Conservation (phyloP, 1,140 invertebrate genomes). For the Oryctes rhinoceros region DNA sequence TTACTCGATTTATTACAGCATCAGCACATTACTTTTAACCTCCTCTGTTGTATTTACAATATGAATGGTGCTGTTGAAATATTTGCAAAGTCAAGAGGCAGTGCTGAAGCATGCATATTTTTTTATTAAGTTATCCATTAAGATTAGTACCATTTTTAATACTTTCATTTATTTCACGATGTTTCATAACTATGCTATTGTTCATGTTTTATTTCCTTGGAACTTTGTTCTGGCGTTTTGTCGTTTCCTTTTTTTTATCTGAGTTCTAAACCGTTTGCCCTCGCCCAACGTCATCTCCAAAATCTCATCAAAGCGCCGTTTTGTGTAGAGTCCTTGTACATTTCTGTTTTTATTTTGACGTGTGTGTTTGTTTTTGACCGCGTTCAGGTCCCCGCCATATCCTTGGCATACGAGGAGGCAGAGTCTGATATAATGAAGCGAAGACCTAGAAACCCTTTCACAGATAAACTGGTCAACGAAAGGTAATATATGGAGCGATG, state of each 20-base stretch:
- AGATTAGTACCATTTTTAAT: not conserved
- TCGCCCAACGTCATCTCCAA: not conserved
- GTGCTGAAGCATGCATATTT: slow-evolving; percentile 52
- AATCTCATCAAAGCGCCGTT: slow-evolving; percentile 20
- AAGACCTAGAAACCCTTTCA: slow-evolving; percentile 95
- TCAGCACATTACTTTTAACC: not conserved
- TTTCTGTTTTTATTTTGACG: slow-evolving; percentile 52
- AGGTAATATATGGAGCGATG: slow-evolving; percentile 72
- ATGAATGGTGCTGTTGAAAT: not conserved
- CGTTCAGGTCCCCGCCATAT: slow-evolving; percentile 97
- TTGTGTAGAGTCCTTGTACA: slow-evolving; percentile 28
- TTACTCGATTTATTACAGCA: slow-evolving; percentile 10
- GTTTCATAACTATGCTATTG: slow-evolving; percentile 44
- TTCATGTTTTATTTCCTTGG: slow-evolving; percentile 43
- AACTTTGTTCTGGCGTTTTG: not conserved
- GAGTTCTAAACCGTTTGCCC: not conserved
- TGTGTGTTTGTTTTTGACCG: slow-evolving; percentile 60
- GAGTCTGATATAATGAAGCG: slow-evolving; percentile 99
- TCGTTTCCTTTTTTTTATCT: not conserved
- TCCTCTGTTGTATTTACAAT: not conserved
- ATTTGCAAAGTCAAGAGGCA: slow-evolving; percentile 52
- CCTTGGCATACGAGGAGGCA: slow-evolving; percentile 98
- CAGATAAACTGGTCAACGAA: slow-evolving; percentile 98
- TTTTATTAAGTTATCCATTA: not conserved
- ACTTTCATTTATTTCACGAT: not conserved